phyloP scores from a whole-genome alignment of 1,140 invertebrate species.

The Penaeus chinensis region DNA sequence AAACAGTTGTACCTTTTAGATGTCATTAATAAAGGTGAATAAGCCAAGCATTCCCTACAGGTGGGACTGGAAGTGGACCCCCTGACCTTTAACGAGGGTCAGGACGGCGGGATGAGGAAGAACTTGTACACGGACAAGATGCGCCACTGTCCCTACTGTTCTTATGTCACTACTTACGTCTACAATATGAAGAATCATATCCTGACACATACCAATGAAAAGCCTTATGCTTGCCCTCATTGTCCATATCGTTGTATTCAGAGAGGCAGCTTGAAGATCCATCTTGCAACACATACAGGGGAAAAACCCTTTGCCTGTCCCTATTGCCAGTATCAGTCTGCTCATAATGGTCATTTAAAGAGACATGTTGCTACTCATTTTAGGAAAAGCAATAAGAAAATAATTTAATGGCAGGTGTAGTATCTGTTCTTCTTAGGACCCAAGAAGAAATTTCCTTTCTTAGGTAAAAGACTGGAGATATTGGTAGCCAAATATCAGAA shows the following conservation, averaged over 20 bases:
- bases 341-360: slow-evolving; percentile 33
- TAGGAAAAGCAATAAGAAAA: not conserved
- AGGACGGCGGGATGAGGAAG: slow-evolving; percentile 10
- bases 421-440: too few species aligned
- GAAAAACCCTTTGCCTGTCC: too few species aligned
- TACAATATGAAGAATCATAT: slow-evolving; percentile 25
- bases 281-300: not conserved
- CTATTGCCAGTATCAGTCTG: not conserved
- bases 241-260: slow-evolving; percentile 25
- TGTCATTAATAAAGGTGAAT: slow-evolving; percentile 20
- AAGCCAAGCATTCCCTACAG: slow-evolving; percentile 30
- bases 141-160: slow-evolving; percentile 27
- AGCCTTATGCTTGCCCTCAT: slow-evolving; percentile 27
- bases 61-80: slow-evolving; percentile 2
- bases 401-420: too few species aligned
- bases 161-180: slow-evolving; percentile 14
- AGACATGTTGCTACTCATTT: slow-evolving; percentile 28
- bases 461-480: too few species aligned
- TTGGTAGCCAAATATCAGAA: too few species aligned
- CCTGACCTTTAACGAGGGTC: slow-evolving; percentile 14
- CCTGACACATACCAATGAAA: slow-evolving; percentile 28
- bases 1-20: not conserved
- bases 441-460: too few species aligned
- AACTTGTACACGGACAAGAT: slow-evolving; percentile 18
- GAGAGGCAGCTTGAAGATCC: slow-evolving; percentile 7